These are phyloP conservation scores for Drosophila sucinea DNA, from an alignment of 1,140 invertebrate species.

Conservation along the genomic window DNA sequence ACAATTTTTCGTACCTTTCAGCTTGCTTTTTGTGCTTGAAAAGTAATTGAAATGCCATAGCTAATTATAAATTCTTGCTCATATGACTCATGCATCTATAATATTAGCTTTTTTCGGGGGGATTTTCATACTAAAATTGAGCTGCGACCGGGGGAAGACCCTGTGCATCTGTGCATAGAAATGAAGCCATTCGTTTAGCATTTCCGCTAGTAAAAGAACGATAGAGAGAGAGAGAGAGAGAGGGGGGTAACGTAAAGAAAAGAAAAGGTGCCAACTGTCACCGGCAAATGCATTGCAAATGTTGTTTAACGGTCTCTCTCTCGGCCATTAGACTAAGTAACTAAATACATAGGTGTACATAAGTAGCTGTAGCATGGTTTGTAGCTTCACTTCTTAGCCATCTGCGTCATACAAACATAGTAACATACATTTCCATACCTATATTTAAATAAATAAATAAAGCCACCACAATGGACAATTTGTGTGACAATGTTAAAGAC, in stretches of 20 bases:
- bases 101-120: slow-evolving; percentile 1
- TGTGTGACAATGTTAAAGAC: slow-evolving; percentile 23
- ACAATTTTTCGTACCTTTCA: slow-evolving; percentile 25
- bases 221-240: too few species aligned
- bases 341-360: slow-evolving; percentile 10
- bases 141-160: background rate
- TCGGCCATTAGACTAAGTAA: slow-evolving; percentile 55
- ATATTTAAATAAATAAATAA: slow-evolving; percentile 48
- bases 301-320: slow-evolving; percentile 18
- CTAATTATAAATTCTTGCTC: slow-evolving; percentile 59
- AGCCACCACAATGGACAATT: slow-evolving; percentile 37
- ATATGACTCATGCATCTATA: slow-evolving; percentile 30
- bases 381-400: slow-evolving; percentile 19
- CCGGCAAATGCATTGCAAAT: slow-evolving; percentile 13
- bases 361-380: slow-evolving; percentile 48
- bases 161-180: slow-evolving; percentile 6
- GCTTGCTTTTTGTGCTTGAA: slow-evolving; percentile 28
- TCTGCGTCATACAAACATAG: slow-evolving; percentile 46
- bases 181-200: slow-evolving; percentile 61
- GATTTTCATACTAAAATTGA: slow-evolving; percentile 16
- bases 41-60: slow-evolving; percentile 67
- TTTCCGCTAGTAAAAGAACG: slow-evolving; percentile 21
- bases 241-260: background rate
- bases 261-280: slow-evolving; percentile 14
- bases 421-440: slow-evolving; percentile 39